Evolutionary conservation across 2,113 vertebrate species (phyloP), one percentile per base, ranked within the genome.

Genomic region (Myxocyprinus asiaticus): DNA sequence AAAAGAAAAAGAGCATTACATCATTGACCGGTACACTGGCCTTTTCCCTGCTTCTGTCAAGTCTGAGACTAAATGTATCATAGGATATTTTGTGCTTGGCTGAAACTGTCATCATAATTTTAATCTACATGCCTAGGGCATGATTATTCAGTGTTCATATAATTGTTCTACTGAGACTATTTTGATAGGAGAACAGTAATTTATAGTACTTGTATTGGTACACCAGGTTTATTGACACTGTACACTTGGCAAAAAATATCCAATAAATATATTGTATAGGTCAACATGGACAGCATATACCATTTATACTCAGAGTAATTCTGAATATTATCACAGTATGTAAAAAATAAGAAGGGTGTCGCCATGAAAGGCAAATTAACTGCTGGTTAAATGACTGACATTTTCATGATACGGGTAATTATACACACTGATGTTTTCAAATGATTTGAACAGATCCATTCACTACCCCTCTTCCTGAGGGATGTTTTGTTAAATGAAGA

Each of bases 361-460:
- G 70, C 63, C 74, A 84, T 68, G 81, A 78, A 79, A 81, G 76
- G 78, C 81, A 81, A 83, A 83, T 83, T 78, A 82, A 85, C 77
- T 75, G 79, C 69, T 75, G 71, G 76, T 81, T 83, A 84, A 82
- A 85, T 87, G 85, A 86, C 82, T 87, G 88, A 87, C 84, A 84
- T 83, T 78, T 83, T 83, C 78, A 89, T 50, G 81, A 88, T 82
- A 79, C 78, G 85, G 83, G 74, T 87, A 82, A 88, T 88, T 85
- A 88, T 89, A 76, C 81, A 51, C 80, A 71, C 80, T 80, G 65
- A 59, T 51, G 77, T 80, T 74, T 74, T 82, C 82, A 83, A 72
- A 77, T 76, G 78, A 74, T 78, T 81, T 78, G 69, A 75, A 63
- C 58, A 75, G 68, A 71, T 62, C 77, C 77, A 73, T 83, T 79